phyloP scores from a whole-genome alignment of 2,797 vertebrate species.

The Hemitrygon akajei region DNA sequence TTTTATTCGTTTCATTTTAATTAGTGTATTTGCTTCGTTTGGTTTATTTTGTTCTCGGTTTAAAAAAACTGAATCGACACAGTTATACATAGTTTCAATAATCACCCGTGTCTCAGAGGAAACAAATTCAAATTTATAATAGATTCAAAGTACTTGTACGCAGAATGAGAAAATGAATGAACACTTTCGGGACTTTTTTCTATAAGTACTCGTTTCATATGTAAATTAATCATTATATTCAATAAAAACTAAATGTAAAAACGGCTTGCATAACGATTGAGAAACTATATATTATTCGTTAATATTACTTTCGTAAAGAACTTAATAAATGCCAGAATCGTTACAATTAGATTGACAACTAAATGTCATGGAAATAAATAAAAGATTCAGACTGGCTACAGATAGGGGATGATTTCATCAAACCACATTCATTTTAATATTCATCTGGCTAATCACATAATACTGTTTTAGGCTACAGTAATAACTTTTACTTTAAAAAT shows the following conservation, averaged over 20 bases:
- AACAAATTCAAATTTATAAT: background rate
- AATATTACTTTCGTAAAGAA: background rate
- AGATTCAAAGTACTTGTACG: no score
- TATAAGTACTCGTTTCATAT: background rate
- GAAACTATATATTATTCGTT: background rate
- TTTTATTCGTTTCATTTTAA: background rate
- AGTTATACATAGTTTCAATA: background rate
- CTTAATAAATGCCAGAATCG: background rate
- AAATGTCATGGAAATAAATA: background rate
- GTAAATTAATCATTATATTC: background rate
- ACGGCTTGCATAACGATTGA: background rate
- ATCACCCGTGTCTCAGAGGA: background rate
- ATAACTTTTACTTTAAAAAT: background rate
- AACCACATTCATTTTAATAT: background rate
- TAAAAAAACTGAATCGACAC: background rate
- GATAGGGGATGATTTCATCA: background rate
- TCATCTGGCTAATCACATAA: background rate
- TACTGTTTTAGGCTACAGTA: background rate
- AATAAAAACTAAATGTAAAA: background rate
- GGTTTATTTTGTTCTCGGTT: background rate
- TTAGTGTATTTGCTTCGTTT: no score
- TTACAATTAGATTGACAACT: background rate
- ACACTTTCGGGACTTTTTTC: background rate
- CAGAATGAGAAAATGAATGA: background rate
- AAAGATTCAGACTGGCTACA: background rate